phyloP scores from a whole-genome alignment of 92 coral and sea anemone species.

The Scolanthus callimorphus region DNA sequence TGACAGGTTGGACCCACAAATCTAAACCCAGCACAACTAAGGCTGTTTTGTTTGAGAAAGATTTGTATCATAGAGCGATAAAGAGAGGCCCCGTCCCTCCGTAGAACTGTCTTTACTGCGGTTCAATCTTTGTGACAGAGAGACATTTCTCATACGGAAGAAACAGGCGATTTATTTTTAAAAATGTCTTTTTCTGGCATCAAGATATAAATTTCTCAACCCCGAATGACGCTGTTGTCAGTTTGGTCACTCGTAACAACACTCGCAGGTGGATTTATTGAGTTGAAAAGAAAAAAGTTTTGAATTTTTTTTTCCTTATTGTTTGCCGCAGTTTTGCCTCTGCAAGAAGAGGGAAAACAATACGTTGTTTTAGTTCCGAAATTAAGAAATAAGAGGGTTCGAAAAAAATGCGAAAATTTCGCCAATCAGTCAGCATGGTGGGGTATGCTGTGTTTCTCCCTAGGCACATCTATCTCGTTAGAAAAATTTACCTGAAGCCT shows the following conservation, averaged over 20 bases:
- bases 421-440: not conserved
- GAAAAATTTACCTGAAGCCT: not conserved
- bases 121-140: too few species aligned
- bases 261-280: not conserved
- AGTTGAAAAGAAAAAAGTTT: not conserved
- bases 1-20: not conserved
- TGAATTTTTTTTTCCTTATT: not conserved
- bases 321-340: not conserved
- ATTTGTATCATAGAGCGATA: slow-evolving; percentile 6
- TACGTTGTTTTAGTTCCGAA: not conserved
- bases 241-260: too few species aligned
- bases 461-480: too few species aligned
- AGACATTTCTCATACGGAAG: too few species aligned
- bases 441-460: too few species aligned
- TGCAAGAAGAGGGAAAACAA: not conserved
- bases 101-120: too few species aligned
- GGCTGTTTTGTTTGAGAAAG: slow-evolving; percentile 8
- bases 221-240: too few species aligned
- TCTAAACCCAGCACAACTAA: not conserved
- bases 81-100: too few species aligned
- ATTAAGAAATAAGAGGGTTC: not conserved
- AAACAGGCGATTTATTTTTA: too few species aligned
- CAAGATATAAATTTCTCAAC: too few species aligned
- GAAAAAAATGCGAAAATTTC: not conserved
- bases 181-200: too few species aligned